Evolutionary conservation across 2,113 vertebrate species (phyloP).

Genomic region (Ptilorrhoa leucosticta): DNA sequence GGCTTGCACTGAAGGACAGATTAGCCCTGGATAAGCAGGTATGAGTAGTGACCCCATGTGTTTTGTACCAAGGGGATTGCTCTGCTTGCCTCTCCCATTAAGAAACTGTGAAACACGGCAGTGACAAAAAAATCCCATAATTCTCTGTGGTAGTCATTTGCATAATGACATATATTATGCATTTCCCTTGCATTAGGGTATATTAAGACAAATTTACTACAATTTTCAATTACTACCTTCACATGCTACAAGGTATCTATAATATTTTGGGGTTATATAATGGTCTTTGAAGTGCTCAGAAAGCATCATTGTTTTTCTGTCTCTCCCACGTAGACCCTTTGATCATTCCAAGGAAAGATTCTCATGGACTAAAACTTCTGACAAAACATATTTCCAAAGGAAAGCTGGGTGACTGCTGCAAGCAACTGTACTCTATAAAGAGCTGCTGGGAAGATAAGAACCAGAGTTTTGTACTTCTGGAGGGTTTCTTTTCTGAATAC

Average conservation of each 20-base stretch:
- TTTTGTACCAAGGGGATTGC: not conserved
- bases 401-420: not conserved
- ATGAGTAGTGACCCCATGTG: fast-evolving
- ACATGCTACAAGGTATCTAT: not conserved
- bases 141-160: not conserved
- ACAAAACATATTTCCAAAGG: not conserved
- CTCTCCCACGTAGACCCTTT: not conserved
- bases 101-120: not conserved
- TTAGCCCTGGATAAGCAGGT: not conserved
- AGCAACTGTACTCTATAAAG: not conserved
- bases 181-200: not conserved
- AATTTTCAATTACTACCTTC: not conserved
- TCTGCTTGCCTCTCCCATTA: not conserved
- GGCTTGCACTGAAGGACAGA: not conserved
- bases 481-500: not conserved
- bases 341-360: not conserved
- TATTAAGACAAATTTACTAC: not conserved
- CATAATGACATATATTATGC: not conserved
- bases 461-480: not conserved
- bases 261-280: not conserved
- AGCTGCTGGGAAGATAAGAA: not conserved
- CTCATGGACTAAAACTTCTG: not conserved
- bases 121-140: not conserved
- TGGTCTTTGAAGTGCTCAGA: not conserved
- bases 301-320: not conserved